phyloP scores from a whole-genome alignment of 2,797 vertebrate genomes.

The Argyrosomus regius region DNA sequence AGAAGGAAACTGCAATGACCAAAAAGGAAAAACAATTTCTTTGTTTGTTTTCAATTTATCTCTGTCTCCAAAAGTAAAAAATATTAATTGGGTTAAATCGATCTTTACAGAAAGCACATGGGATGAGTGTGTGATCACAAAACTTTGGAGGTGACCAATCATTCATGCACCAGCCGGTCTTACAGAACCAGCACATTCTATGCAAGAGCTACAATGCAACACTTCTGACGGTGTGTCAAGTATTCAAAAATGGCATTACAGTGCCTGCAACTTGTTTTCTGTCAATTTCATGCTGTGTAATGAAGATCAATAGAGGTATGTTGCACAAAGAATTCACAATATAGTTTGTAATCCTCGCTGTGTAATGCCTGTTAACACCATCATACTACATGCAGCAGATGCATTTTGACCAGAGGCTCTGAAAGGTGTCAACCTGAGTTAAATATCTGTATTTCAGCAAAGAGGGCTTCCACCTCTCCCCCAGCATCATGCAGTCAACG shows the following conservation, averaged over 20 bases:
- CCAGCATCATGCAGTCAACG: conserved; percentile 11
- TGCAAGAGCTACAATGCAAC: not conserved
- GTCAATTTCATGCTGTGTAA: not conserved
- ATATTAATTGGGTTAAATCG: not conserved
- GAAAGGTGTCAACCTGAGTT: conserved; percentile 9
- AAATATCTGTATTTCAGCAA: not conserved
- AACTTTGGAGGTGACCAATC: not conserved
- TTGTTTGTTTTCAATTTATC: not conserved
- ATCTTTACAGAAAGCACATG: not conserved
- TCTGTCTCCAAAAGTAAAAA: not conserved
- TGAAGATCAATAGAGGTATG: not conserved
- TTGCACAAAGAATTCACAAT: not conserved
- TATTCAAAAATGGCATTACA: not conserved
- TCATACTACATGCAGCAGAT: not conserved
- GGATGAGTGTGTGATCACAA: not conserved
- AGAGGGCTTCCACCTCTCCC: not conserved
- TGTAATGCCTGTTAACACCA: not conserved
- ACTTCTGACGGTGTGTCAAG: not conserved
- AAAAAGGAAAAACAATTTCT: not conserved
- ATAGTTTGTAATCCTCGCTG: not conserved
- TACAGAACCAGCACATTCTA: not conserved
- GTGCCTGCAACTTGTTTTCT: not conserved
- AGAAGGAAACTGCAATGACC: not conserved
- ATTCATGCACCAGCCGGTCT: not conserved
- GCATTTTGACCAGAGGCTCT: conserved; percentile 7